Evolutionary conservation across 1,140 invertebrate species (phyloP), one percentile per base, ranked within the genome.

Genomic region (Idris sp.): DNA sequence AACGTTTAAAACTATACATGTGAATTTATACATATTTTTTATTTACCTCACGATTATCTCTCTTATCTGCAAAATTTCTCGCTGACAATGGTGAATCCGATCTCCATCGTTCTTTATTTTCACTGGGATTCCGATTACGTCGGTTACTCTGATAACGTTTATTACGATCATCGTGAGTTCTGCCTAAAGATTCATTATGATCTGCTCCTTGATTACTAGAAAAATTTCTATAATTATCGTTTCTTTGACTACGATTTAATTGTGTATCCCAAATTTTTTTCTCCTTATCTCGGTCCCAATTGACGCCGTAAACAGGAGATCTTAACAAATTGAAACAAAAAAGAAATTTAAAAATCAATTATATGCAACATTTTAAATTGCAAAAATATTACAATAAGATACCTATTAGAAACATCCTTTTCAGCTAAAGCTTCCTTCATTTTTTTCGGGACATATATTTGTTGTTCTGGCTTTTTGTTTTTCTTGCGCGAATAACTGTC

Each of bases 401-500:
- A 84, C 83, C 79, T 84, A 51, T 81, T 82, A 1, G 65, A 69
- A 48, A 77, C 75, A 53, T 87, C 86, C 28, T 79, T 78, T 64
- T 86, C 86, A 48, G 86, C 86, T 64, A 87, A 79, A 59, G 87
- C 84, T 81, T 89, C 88, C 64, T 89, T 88, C 26, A 89, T 81
- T 74, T 87, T 86, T 79, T 89, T 89, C 13, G 89, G 89, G 65
- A 90, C 84, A 74, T 90, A 91, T 18, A 89, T 79, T 28, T 80
- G 81, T 73, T 89, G 87, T 71, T 91, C 90, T 26, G 90, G 90
- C 79, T 90, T 91, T 78, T 88, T 90, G 49, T 59, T 81, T 68
- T 84, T 88, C 58, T 73, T 88, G 18, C 79, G 80, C 10, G 84
- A 76, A 78, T 85, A 85, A 40, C 76, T 75, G 36, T 74, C 69